phyloP scores from a whole-genome alignment of 2,113 vertebrate genomes.

The Odontophorus gujanensis region DNA sequence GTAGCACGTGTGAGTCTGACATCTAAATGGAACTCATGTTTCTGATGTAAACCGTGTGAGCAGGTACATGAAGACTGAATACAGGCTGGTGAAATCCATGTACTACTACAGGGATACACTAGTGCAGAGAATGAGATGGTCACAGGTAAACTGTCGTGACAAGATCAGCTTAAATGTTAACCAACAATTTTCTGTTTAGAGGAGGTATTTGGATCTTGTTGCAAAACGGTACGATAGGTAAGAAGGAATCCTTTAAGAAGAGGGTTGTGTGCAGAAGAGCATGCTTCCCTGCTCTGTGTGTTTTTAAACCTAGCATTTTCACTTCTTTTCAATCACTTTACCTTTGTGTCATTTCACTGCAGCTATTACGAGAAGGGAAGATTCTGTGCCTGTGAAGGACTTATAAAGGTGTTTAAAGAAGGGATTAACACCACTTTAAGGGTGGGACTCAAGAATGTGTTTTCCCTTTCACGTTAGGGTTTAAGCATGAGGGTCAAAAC shows the following conservation, averaged over 20 bases:
- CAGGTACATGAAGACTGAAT: rapidly evolving
- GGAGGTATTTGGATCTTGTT: rapidly evolving
- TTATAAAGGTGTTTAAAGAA: not conserved
- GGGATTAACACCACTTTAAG: rapidly evolving
- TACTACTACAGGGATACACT: rapidly evolving
- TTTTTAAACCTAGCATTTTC: not conserved
- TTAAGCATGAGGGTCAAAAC: not conserved
- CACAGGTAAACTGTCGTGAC: not conserved
- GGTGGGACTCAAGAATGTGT: not conserved
- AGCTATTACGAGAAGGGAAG: not conserved
- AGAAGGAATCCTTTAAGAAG: not conserved
- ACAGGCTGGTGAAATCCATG: no score
- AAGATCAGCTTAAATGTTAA: not conserved
- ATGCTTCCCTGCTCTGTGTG: not conserved
- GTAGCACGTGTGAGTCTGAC: rapidly evolving
- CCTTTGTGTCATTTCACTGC: not conserved
- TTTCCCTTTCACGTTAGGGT: not conserved
- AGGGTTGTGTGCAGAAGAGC: not conserved
- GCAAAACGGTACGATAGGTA: not conserved
- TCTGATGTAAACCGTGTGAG: no score
- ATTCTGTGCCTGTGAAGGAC: not conserved
- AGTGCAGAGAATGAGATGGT: rapidly evolving
- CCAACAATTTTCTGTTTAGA: not conserved
- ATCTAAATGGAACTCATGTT: rapidly evolving
- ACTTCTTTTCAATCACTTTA: not conserved